Conservation (phyloP, 2,113 vertebrate species). For the Eolophus roseicapilla region DNA sequence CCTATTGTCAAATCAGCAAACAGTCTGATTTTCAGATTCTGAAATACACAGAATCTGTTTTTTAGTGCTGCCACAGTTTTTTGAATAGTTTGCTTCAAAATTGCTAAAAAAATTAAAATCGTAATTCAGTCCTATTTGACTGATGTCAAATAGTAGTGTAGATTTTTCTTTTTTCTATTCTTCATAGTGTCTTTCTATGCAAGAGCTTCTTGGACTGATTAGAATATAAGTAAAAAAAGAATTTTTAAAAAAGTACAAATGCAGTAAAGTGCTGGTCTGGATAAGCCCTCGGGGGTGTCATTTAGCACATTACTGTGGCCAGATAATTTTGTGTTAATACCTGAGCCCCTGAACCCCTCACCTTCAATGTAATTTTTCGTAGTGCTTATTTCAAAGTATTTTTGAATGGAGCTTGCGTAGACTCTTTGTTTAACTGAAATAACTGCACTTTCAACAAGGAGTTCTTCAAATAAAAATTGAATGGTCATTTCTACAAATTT, state of each 20-base stretch:
- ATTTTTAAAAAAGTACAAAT: background rate
- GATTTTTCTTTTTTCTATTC: background rate
- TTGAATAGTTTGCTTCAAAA: background rate
- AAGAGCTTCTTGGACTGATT: background rate
- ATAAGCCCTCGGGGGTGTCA: background rate
- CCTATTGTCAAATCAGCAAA: background rate
- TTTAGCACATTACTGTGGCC: background rate
- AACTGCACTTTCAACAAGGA: background rate
- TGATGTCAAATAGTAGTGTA: background rate
- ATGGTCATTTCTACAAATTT: background rate
- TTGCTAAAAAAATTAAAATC: background rate
- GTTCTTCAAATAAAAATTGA: background rate
- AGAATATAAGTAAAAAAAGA: background rate
- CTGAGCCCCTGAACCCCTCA: background rate
- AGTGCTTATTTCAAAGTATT: background rate
- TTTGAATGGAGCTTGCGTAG: background rate
- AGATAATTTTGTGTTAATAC: background rate
- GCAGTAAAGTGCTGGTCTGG: background rate
- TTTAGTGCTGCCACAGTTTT: background rate
- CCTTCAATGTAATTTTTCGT: accelerated
- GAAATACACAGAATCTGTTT: background rate
- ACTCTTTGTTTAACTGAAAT: background rate
- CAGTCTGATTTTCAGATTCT: background rate
- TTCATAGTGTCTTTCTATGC: background rate
- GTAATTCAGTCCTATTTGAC: background rate